Evolutionary conservation across 2,113 vertebrate genomes (phyloP).

Genomic region (Cheirogaleus medius): DNA sequence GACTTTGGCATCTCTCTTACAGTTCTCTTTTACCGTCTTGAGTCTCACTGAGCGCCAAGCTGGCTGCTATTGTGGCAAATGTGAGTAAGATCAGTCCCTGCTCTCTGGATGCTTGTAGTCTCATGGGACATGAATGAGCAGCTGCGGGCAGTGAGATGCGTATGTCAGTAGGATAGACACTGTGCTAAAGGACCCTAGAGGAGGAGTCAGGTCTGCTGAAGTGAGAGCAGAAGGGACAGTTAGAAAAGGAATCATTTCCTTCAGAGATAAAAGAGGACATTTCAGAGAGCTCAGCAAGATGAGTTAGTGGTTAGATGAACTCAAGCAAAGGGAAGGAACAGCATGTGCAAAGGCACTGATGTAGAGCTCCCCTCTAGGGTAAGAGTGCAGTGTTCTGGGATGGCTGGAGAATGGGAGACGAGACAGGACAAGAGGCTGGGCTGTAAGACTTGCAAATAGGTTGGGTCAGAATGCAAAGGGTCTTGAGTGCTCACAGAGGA

Average conservation of each 20-base stretch:
- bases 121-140: background rate
- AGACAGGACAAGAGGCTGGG: background rate
- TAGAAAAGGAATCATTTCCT: background rate
- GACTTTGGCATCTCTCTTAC: background rate
- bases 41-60: background rate
- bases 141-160: background rate
- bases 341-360: background rate
- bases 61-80: slow-evolving; percentile 1
- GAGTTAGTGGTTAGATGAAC: background rate
- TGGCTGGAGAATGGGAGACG: fast-evolving
- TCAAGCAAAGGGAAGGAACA: background rate
- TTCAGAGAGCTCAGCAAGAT: background rate
- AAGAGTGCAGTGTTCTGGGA: fast-evolving
- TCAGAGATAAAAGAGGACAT: background rate
- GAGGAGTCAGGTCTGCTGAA: background rate
- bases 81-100: background rate
- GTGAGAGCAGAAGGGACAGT: too few relatives aligned
- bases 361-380: background rate
- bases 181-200: background rate
- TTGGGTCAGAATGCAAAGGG: background rate
- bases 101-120: background rate
- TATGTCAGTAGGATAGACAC: background rate
- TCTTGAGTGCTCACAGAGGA: background rate
- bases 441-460: fast-evolving
- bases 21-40: background rate